These are phyloP conservation scores for Echinometra lucunter DNA, from an alignment of 53 echinoderm and acorn worm genomes.

Conservation along the genomic window DNA sequence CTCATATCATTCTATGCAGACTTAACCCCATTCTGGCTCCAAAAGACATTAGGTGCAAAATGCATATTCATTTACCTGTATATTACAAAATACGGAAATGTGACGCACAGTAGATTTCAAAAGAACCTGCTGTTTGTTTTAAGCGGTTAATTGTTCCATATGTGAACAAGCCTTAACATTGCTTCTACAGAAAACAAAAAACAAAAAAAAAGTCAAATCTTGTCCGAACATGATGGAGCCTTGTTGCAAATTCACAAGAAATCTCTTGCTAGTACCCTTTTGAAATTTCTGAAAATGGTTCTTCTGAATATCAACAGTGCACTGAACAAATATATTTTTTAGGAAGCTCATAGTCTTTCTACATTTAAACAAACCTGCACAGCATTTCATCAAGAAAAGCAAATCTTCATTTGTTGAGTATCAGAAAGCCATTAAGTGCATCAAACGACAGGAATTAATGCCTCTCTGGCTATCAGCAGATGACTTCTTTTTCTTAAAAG, in stretches of 20 bases:
- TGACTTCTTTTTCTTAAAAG: not conserved
- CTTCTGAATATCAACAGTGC: not conserved
- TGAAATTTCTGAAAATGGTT: not conserved
- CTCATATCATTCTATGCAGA: too few relatives aligned
- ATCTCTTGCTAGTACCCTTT: not conserved
- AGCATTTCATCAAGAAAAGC: not conserved
- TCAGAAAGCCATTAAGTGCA: not conserved
- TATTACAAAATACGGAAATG: too few relatives aligned
- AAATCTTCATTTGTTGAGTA: not conserved
- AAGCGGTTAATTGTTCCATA: too few relatives aligned
- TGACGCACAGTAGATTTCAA: too few relatives aligned
- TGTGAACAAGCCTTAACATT: too few relatives aligned
- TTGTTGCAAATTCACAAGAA: not conserved
- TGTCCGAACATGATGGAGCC: too few relatives aligned
- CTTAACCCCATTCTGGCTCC: too few relatives aligned
- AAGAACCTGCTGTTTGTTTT: too few relatives aligned
- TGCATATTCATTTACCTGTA: too few relatives aligned
- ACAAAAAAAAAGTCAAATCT: too few relatives aligned
- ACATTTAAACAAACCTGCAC: not conserved
- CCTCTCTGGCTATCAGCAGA: not conserved
- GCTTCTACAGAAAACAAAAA: too few relatives aligned
- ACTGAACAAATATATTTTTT: not conserved
- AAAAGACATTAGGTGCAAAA: too few relatives aligned
- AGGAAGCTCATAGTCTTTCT: not conserved
- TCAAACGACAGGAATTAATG: not conserved